Percentiles rank a stretch among this genome's conserved stretches.
These are phyloP conservation scores for Clarias laeviceps DNA, from an alignment of 2,797 vertebrate genomes.

Conservation along the genomic window DNA sequence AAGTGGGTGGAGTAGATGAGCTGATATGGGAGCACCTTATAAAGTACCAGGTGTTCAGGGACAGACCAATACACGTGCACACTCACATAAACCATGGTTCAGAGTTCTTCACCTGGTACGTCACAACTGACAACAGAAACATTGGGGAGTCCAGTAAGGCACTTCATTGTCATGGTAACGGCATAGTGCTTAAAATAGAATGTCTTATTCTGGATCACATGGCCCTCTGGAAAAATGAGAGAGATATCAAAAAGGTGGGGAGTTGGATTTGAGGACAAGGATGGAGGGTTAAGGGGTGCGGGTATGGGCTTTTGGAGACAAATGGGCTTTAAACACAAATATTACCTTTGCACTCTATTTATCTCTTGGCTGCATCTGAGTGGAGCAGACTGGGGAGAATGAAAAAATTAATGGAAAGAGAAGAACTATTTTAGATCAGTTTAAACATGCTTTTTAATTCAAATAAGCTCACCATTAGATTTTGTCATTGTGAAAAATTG, in stretches of 20 bases:
- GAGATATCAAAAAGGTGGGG: background rate
- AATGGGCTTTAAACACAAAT: constrained; percentile 33
- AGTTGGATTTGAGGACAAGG: constrained; percentile 9
- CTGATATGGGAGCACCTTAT: constrained; percentile 15
- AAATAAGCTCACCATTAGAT: background rate
- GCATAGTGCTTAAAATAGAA: constrained; percentile 60
- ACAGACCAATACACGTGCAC: background rate
- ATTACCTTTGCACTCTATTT: constrained; percentile 58
- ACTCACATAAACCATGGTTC: constrained; percentile 23
- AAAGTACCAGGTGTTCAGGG: constrained; percentile 20
- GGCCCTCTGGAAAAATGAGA: constrained; percentile 34
- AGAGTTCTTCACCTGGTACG: constrained; percentile 36
- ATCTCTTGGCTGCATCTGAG: constrained; percentile 58
- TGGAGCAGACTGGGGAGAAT: background rate
- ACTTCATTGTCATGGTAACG: constrained; percentile 59
- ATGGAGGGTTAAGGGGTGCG: background rate
- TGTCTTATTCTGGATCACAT: constrained; percentile 57
- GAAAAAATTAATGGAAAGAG: background rate
- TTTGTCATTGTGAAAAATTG: background rate
- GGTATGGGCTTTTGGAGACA: constrained; percentile 35
- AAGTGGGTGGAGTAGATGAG: constrained; percentile 2
- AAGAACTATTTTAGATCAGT: background rate
- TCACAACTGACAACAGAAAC: constrained; percentile 21
- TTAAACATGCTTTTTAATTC: background rate
- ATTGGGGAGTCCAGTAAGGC: constrained; percentile 45